Evolutionary conservation across 2,888 invertebrate genomes (phyloP).

Genomic region (Eucriotettix oculatus): DNA sequence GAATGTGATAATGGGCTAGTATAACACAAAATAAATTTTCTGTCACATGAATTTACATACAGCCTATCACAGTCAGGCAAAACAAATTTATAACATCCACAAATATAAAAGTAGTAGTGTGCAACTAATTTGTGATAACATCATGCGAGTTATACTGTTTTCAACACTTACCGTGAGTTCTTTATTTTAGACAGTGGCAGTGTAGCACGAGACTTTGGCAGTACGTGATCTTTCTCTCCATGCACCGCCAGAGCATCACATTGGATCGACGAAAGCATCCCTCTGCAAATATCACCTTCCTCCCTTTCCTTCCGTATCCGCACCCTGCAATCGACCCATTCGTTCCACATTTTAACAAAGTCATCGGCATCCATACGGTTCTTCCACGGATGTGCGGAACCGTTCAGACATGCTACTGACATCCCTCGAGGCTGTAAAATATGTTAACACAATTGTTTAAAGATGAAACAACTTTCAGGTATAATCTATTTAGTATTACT

Average conservation of each 20-base stretch:
- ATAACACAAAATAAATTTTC: too few relatives aligned
- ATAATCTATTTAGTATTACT: too few relatives aligned
- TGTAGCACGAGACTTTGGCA: constrained; percentile 52
- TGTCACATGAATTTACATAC: too few relatives aligned
- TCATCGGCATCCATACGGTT: constrained; percentile 57
- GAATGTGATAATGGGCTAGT: too few relatives aligned
- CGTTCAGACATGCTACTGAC: constrained; percentile 61
- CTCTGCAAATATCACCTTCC: constrained; percentile 56
- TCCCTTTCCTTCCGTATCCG: constrained; percentile 35
- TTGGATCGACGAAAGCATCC: constrained; percentile 40
- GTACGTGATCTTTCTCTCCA: constrained; percentile 66
- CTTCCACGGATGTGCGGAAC: constrained; percentile 55
- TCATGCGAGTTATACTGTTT: too few relatives aligned
- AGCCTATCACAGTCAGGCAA: too few relatives aligned
- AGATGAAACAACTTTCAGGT: too few relatives aligned
- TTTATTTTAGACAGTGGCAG: neutral
- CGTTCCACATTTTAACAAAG: constrained; percentile 48
- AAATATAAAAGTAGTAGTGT: too few relatives aligned
- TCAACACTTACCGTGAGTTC: too few relatives aligned
- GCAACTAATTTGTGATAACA: too few relatives aligned
- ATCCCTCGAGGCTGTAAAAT: constrained; percentile 44
- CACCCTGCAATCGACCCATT: constrained; percentile 51
- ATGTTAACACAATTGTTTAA: too few relatives aligned
- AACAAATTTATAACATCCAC: too few relatives aligned
- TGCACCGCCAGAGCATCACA: constrained; percentile 70